phyloP scores from a whole-genome alignment of 2,113 vertebrate genomes.

The Notothenia coriiceps region DNA sequence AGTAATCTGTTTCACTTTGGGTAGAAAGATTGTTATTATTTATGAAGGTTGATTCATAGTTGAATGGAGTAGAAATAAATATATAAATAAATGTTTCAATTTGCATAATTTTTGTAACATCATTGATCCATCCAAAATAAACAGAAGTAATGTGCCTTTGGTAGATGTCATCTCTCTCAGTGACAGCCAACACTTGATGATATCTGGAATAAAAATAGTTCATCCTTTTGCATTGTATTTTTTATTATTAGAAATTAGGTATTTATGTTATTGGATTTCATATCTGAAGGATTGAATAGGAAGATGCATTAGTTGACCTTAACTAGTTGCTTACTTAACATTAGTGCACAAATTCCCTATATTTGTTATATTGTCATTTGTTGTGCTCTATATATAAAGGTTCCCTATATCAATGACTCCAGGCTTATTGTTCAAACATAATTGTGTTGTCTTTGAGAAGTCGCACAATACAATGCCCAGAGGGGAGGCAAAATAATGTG shows the following conservation, averaged over 20 bases:
- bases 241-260: no score
- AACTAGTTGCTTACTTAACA: not conserved
- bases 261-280: not conserved
- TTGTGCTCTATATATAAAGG: no score
- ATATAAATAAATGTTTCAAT: no score
- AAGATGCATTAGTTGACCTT: slow-evolving; percentile 6
- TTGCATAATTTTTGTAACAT: no score
- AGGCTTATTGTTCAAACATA: not conserved
- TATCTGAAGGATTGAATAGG: not conserved
- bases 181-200: not conserved
- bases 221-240: no score
- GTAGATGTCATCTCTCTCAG: not conserved
- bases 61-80: not conserved
- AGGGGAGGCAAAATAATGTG: not conserved
- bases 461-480: not conserved
- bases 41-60: slow-evolving; percentile 38
- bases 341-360: not conserved
- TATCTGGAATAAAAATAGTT: no score
- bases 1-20: slow-evolving; percentile 42
- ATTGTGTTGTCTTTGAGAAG: not conserved
- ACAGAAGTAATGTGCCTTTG: slow-evolving; percentile 2
- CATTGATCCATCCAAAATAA: not conserved
- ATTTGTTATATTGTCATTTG: no score
- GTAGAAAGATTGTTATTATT: slow-evolving; percentile 55
- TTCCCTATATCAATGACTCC: not conserved